Conservation (phyloP, 2,888 invertebrate species). For the Unio pictorum region DNA sequence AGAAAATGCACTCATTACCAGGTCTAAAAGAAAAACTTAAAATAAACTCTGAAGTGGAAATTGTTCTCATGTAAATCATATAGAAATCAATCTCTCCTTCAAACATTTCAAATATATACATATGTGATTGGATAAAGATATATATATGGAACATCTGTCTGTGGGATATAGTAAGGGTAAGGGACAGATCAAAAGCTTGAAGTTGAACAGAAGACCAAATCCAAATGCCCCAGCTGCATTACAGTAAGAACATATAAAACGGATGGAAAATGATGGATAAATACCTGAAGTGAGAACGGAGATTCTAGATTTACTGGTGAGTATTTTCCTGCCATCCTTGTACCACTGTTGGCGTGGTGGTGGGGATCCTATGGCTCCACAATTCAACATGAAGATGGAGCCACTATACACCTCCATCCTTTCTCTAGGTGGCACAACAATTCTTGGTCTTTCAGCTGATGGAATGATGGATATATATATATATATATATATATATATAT, state of each 20-base stretch:
- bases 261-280: not conserved
- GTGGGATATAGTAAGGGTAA: too few relatives aligned
- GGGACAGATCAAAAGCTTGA: too few relatives aligned
- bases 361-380: slow-evolving; percentile 63
- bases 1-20: too few relatives aligned
- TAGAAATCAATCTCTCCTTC: too few relatives aligned
- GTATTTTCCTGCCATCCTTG: slow-evolving; percentile 58
- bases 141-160: too few relatives aligned
- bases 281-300: slow-evolving; percentile 59
- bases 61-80: too few relatives aligned
- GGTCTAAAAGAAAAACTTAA: too few relatives aligned
- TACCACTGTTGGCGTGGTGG: slow-evolving; percentile 64
- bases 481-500: too few relatives aligned
- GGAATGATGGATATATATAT: not conserved
- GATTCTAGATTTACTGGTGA: slow-evolving; percentile 44
- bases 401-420: slow-evolving; percentile 58
- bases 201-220: too few relatives aligned
- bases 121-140: too few relatives aligned
- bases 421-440: slow-evolving; percentile 61
- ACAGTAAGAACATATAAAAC: not conserved
- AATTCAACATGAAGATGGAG: slow-evolving; percentile 63
- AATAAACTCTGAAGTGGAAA: too few relatives aligned
- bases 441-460: slow-evolving; percentile 60
- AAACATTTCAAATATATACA: too few relatives aligned
- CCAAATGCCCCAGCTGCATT: not conserved